Evolutionary conservation across 2,888 invertebrate species (phyloP).

Genomic region (Gisinianus flammeolus): DNA sequence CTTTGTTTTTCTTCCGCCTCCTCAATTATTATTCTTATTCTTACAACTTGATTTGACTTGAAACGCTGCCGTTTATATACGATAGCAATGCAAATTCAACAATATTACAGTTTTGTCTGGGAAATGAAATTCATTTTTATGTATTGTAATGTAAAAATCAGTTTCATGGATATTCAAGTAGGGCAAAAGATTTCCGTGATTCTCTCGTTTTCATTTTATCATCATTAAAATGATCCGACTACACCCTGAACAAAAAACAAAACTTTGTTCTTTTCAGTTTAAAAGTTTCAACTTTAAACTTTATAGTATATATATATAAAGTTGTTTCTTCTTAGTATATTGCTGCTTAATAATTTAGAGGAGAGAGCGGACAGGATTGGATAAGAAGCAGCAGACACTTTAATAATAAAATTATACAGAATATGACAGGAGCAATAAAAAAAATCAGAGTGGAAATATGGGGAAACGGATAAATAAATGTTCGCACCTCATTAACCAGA

Average conservation of each 20-base stretch:
- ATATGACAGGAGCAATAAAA: neutral
- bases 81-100: no score
- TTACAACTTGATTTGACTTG: neutral
- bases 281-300: neutral
- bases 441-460: neutral
- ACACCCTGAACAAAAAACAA: no score
- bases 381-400: no score
- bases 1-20: neutral
- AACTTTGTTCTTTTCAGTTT: neutral
- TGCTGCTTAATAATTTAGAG: no score
- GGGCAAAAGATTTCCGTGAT: neutral
- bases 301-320: no score
- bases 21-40: neutral
- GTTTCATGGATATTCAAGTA: neutral
- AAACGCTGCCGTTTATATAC: no score
- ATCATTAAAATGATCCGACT: neutral
- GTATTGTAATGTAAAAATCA: neutral
- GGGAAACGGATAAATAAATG: neutral
- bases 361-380: no score
- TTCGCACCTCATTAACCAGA: conserved; percentile 22
- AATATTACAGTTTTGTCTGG: no score
- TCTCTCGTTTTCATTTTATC: neutral
- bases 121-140: no score
- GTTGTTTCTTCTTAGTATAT: no score
- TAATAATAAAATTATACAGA: no score